Evolutionary conservation across 2,888 invertebrate genomes (phyloP), one percentile per base, ranked within the genome.

Genomic region (Octodonta nipae): DNA sequence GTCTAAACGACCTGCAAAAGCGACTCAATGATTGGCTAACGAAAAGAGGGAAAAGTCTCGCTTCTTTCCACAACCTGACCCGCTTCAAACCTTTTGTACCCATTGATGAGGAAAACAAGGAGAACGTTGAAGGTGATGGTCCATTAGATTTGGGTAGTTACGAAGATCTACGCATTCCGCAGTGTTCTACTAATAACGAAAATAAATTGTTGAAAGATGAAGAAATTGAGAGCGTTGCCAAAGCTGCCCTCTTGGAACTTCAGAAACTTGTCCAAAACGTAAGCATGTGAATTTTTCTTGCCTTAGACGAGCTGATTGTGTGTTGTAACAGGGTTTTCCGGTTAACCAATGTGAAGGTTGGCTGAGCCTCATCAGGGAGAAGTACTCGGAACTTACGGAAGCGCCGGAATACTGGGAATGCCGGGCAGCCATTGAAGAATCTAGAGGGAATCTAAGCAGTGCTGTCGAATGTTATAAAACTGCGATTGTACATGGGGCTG

Each of bases 321-420:
- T n/a, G n/a, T n/a, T n/a, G n/a, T n/a, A n/a, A n/a, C 29, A 72
- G 71, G 69, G 67, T 5, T 72, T 67, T 50, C 65, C 69, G 2
- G 61, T 62, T 58, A 64, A 67, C 27, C 70, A 71, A 34, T 68
- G 70, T 34, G 69, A 68, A 3, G 61, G 63, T 5, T 73, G 71
- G 70, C 51, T 73, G 2, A 61, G 65, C 0, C 59, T 66, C 0
- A 62, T 73, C n/a, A 55, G 65, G 1, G 56, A 61, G 2, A 58
- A 65, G 1, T 69, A 63, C 40, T 58, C 60, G 0, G 30, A 49
- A 0, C 60, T 68, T 0, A 60, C 61, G 0, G 53, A 64, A 3
- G 54, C 56, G 1, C 66, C 70, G 0, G 59, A 64, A 1, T 73
- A 73, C 49, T 74, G 74, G 73, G 73, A 73, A 49, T 73, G 73